Conservation (phyloP, 2,888 invertebrate genomes). For the Isoperla grammatica region DNA sequence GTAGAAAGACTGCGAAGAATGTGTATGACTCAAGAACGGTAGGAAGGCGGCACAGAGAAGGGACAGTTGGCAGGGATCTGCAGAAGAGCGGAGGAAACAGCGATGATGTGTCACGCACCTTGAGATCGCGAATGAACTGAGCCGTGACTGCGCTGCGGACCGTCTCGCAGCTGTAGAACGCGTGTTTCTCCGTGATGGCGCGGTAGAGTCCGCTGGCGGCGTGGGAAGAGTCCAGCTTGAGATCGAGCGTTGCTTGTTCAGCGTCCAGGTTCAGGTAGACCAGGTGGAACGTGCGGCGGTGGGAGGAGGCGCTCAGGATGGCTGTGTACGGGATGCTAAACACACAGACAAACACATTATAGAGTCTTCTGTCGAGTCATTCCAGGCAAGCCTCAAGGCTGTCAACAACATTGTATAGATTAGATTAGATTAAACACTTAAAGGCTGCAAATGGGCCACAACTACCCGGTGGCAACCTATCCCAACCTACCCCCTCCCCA, state of each 20-base stretch:
- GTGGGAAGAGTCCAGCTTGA: conserved; percentile 74
- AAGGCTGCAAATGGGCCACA: too few relatives aligned
- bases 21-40: too few relatives aligned
- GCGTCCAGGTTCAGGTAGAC: conserved; percentile 65
- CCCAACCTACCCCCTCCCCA: too few relatives aligned
- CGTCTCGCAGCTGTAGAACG: conserved; percentile 89
- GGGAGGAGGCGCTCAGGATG: conserved; percentile 72
- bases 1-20: too few relatives aligned
- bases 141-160: conserved; percentile 81
- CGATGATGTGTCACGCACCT: too few relatives aligned
- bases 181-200: conserved; percentile 86
- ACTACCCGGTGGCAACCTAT: too few relatives aligned
- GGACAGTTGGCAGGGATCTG: too few relatives aligned
- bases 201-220: conserved; percentile 78
- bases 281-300: conserved; percentile 67
- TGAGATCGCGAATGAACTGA: conserved; percentile 83
- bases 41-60: too few relatives aligned
- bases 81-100: too few relatives aligned
- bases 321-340: conserved; percentile 73
- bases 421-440: too few relatives aligned
- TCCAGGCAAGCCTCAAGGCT: background rate
- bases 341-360: conserved; percentile 24
- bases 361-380: background rate
- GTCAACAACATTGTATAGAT: background rate
- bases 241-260: conserved; percentile 63